Evolutionary conservation across 2,113 vertebrate genomes (phyloP), one percentile per base, ranked within the genome.

Genomic region (Menura novaehollandiae): DNA sequence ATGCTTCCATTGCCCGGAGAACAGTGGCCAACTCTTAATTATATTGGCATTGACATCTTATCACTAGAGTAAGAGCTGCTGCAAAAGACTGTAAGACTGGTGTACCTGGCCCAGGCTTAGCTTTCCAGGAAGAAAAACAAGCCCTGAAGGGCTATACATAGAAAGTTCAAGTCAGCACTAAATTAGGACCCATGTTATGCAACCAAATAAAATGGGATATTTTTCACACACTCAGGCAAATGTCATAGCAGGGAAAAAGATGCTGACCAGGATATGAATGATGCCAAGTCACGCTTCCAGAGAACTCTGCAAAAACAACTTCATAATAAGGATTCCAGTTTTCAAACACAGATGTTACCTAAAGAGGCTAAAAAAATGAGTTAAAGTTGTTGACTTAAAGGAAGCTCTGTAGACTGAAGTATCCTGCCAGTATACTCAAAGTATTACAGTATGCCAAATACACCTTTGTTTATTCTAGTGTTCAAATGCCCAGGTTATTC

Each of bases 211-310:
- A 93, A 66, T 0, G 7, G 47, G 43, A 33, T 77, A 58, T 80
- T 91, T 96, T 85, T 94, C 71, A 93, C 71, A 93, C 30, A 77
- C 72, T 74, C 51, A 78, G 72, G 47, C 75, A 78, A 88, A 91
- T 66, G 88, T 94, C 94, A 91, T 23, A 80, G 52, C 85, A 67
- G 58, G 30, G 76, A 47, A 92, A 88, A 88, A 72, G 85, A 94
- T 86, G 55, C 74, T 91, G 73, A 96, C 69, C 89, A 85, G 80
- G 49, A 58, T 28, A 12, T 56, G 75, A 94, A 73, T 49, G 51
- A 69, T 44, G 92, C 79, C 90, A 86, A 94, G 64, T 35, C 52
- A 60, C 15, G 90, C 49, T 95, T 95, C 82, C 93, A 91, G 56
- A 93, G 85, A 96, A 91, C 75, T 84, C 67, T 73, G 63, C 27